Conservation (phyloP, 2,113 vertebrate genomes). For the Pollimyrus isidori region DNA sequence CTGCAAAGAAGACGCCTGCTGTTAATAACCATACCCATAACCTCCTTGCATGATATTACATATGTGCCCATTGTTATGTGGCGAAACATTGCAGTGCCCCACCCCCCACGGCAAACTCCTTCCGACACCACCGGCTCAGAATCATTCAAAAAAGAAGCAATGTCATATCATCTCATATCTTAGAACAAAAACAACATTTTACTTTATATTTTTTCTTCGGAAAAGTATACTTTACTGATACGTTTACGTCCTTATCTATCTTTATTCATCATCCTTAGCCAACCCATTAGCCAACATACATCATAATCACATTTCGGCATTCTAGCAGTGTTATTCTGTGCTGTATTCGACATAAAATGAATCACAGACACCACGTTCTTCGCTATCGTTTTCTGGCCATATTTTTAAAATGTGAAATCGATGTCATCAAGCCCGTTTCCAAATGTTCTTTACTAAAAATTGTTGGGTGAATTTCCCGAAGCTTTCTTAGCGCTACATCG, state of each 20-base stretch:
- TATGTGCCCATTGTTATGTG: neutral
- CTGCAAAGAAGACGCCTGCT: slow-evolving; percentile 30
- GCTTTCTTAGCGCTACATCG: no score
- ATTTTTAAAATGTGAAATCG: neutral
- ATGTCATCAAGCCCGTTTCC: neutral
- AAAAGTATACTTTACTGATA: neutral
- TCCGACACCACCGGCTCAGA: neutral
- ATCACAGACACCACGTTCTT: neutral
- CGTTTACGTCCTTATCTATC: neutral
- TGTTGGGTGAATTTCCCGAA: neutral
- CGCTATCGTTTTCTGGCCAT: neutral
- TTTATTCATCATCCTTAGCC: neutral
- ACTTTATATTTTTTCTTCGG: neutral
- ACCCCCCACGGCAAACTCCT: neutral
- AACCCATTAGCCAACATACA: neutral
- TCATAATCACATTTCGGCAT: neutral
- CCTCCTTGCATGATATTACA: neutral
- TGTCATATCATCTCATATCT: neutral
- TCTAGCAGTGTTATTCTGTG: neutral
- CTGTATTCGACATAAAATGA: neutral
- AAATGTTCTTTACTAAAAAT: neutral
- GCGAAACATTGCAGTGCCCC: neutral
- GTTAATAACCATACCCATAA: neutral
- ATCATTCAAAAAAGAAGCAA: neutral
- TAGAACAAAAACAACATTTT: neutral